Evolutionary conservation across 2,888 invertebrate species (phyloP).

Genomic region (Chironomus tentans): DNA sequence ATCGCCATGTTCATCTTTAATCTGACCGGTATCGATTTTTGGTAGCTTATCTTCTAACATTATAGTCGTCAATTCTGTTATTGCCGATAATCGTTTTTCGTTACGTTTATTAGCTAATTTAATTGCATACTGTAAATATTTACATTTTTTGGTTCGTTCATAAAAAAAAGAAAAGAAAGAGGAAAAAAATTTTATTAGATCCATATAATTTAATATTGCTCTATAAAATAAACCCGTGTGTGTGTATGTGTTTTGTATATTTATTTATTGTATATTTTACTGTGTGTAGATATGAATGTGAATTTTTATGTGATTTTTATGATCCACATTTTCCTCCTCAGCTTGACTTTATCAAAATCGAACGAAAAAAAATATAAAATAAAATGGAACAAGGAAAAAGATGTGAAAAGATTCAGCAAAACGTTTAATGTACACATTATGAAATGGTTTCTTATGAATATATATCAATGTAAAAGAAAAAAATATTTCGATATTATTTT

Average conservation of each 20-base stretch:
- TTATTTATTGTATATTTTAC: too few species aligned
- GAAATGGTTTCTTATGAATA: too few species aligned
- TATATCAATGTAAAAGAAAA: too few species aligned
- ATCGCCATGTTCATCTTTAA: conserved; percentile 42
- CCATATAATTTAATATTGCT: neutral
- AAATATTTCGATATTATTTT: too few species aligned
- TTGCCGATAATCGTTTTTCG: conserved; percentile 46
- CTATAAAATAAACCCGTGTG: conserved; percentile 6
- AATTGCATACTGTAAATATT: conserved; percentile 45
- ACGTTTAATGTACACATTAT: too few species aligned
- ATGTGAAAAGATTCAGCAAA: too few species aligned
- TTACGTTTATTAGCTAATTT: conserved; percentile 51
- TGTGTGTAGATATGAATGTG: neutral
- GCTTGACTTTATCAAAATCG: too few species aligned
- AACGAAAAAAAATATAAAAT: too few species aligned
- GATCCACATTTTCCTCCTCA: neutral
- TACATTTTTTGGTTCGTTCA: conserved; percentile 2
- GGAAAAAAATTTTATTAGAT: conserved; percentile 22
- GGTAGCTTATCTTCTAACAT: conserved; percentile 48
- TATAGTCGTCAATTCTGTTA: conserved; percentile 44
- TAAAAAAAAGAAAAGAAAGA: conserved; percentile 16
- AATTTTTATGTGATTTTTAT: neutral
- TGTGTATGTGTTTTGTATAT: neutral
- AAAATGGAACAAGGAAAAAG: too few species aligned
- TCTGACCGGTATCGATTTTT: conserved; percentile 49